Conservation (phyloP, 2,113 vertebrate species). For the Corydoras sp. region DNA sequence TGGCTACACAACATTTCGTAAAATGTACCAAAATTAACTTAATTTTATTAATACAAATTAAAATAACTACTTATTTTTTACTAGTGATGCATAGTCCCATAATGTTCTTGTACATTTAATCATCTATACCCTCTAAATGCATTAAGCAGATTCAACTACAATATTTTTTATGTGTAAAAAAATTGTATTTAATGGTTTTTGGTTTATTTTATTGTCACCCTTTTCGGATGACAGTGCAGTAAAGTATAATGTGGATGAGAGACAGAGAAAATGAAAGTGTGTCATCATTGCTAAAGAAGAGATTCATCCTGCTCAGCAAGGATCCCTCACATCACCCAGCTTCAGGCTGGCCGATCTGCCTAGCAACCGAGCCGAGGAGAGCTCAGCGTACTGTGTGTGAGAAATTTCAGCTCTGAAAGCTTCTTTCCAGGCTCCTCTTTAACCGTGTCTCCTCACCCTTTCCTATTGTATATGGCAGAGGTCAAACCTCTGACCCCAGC, state of each 20-base stretch:
- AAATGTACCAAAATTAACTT: no score
- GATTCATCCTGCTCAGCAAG: slow-evolving; percentile 15
- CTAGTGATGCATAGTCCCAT: no score
- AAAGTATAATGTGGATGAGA: not conserved
- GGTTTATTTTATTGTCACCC: no score
- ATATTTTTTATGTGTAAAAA: no score
- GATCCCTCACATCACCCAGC: slow-evolving; percentile 29
- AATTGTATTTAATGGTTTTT: no score
- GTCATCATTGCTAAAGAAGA: not conserved
- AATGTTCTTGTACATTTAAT: no score
- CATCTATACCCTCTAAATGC: no score
- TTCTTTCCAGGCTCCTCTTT: slow-evolving; percentile 30
- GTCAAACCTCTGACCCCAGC: slow-evolving; percentile 29
- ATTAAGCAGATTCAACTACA: no score
- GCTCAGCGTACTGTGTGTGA: slow-evolving; percentile 26
- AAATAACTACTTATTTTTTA: no score
- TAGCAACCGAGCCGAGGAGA: slow-evolving; percentile 48
- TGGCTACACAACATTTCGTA: no score
- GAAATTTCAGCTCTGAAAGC: slow-evolving; percentile 23
- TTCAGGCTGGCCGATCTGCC: slow-evolving; percentile 51
- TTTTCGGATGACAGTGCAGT: not conserved
- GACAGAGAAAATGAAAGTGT: not conserved
- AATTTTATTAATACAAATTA: no score
- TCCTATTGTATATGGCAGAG: slow-evolving; percentile 27
- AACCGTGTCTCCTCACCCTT: slow-evolving; percentile 14